Evolutionary conservation across 1,140 invertebrate genomes (phyloP), one percentile per base, ranked within the genome.

Genomic region (Heliconius himera): DNA sequence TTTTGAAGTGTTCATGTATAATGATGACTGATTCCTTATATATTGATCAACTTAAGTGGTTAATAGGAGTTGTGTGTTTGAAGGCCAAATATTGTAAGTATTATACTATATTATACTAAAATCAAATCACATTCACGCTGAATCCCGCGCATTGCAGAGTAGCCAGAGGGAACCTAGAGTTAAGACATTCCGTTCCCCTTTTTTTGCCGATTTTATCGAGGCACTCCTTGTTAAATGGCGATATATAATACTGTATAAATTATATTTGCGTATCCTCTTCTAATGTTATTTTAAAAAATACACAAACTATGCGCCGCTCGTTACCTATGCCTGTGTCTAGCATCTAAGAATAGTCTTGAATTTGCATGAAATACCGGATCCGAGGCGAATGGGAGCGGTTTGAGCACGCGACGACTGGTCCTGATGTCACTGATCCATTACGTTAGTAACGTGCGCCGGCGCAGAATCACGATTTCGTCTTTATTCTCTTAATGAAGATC

Each of bases 361-460:
- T 79, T 74, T 79, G 73, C 78, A 79, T 75, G 60, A 73, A 71
- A 75, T 78, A 79, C 78, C 78, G 78, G 78, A 79, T 79, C 56
- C 4, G 46, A 71, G 51, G 60, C 73, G 78, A 79, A 78, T 79
- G 78, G 78, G 78, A 79, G 78, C 78, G 78, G 60, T 75, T 73
- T 38, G 60, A 49, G 29, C 78, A 79, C 77, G 77, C 72, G 77
- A 78, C 77, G 41, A 74, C 77, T 73, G 36, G 77, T 78, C 54
- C 56, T 73, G 71, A 54, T 74, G 77, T 78, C 73, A 74, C 73
- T 74, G 60, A 74, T 74, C 46, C 73, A 71, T 79, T 79, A 22
- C 74, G 73, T 20, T 78, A 49, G 46, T 73, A 78, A 73, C 77
- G 51, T 79, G 78, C 78, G 78, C 78, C 73, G n/a, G 73, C 73